Conservation (phyloP, 2,888 invertebrate genomes). For the Drosophila borborema region DNA sequence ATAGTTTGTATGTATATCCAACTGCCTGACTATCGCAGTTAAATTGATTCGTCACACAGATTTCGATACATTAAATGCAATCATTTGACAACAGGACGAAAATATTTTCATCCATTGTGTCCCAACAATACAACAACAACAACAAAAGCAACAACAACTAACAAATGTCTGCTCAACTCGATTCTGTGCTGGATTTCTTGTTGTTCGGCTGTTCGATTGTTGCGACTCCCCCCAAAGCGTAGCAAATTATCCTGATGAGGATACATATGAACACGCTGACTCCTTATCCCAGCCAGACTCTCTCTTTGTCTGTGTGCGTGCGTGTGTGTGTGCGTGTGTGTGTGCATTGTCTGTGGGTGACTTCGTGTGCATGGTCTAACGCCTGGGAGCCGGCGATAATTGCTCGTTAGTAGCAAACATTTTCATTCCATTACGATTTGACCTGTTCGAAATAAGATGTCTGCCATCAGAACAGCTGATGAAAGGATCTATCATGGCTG, state of each 20-base stretch:
- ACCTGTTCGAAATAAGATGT: conserved; percentile 27
- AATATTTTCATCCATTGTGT: conserved; percentile 83
- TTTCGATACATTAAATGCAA: conserved; percentile 85
- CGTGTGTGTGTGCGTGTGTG: conserved; percentile 2
- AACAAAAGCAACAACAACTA: conserved; percentile 21
- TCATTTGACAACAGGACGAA: conserved; percentile 86
- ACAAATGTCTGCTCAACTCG: conserved; percentile 21
- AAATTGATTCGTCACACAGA: conserved; percentile 85
- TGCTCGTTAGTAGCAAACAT: conserved; percentile 76
- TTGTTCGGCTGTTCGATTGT: conserved; percentile 12
- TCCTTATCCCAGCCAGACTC: conserved; percentile 29
- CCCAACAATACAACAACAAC: conserved; percentile 63
- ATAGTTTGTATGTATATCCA: neutral
- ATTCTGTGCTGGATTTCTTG: conserved; percentile 8
- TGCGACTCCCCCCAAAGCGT: conserved; percentile 80
- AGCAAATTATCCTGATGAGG: conserved; percentile 69
- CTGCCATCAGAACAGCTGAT: conserved; percentile 11
- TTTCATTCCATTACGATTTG: conserved; percentile 31
- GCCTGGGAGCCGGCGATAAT: conserved; percentile 76
- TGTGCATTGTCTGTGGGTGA: conserved; percentile 47
- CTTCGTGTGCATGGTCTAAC: conserved; percentile 45
- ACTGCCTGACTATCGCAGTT: conserved; percentile 24
- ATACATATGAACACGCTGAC: conserved; percentile 44
- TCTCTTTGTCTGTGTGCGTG: conserved; percentile 2
- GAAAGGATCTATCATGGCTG: neutral